Conservation (phyloP, 2,113 vertebrate species). For the Holacanthus passer region DNA sequence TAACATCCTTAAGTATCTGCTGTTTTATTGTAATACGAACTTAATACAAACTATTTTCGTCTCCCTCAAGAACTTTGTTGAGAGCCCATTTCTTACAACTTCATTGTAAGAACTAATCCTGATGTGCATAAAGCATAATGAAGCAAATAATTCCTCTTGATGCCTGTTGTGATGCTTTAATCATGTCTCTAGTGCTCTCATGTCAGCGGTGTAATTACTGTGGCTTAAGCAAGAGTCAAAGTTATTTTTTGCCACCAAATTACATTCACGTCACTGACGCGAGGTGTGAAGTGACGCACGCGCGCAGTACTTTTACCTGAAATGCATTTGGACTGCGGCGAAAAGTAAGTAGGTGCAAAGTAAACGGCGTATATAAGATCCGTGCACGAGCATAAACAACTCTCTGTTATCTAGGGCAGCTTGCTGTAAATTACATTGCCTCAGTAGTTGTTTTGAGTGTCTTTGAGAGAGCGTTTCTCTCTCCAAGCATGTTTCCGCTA, state of each 20-base stretch:
- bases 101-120: slow-evolving; percentile 20
- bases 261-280: background rate
- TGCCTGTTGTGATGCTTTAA: slow-evolving; percentile 52
- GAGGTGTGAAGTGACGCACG: background rate
- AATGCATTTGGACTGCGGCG: background rate
- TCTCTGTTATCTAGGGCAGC: slow-evolving; percentile 71
- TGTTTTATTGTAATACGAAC: background rate
- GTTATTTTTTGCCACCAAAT: background rate
- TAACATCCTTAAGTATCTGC: background rate
- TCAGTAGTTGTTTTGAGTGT: slow-evolving; percentile 63
- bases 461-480: slow-evolving; percentile 62
- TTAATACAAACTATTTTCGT: background rate
- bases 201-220: slow-evolving; percentile 2
- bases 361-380: slow-evolving; percentile 17
- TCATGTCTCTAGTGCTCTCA: slow-evolving; percentile 28
- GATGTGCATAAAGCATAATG: slow-evolving; percentile 30
- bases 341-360: slow-evolving; percentile 22
- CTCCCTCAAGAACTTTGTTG: background rate
- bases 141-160: slow-evolving; percentile 50
- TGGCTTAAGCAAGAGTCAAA: background rate
- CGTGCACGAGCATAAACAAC: slow-evolving; percentile 38
- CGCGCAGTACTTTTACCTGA: no score
- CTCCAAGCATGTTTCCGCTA: slow-evolving; percentile 65
- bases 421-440: slow-evolving; percentile 59
- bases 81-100: background rate